Conservation (phyloP, 2,113 vertebrate species). For the Peromyscus californicus region DNA sequence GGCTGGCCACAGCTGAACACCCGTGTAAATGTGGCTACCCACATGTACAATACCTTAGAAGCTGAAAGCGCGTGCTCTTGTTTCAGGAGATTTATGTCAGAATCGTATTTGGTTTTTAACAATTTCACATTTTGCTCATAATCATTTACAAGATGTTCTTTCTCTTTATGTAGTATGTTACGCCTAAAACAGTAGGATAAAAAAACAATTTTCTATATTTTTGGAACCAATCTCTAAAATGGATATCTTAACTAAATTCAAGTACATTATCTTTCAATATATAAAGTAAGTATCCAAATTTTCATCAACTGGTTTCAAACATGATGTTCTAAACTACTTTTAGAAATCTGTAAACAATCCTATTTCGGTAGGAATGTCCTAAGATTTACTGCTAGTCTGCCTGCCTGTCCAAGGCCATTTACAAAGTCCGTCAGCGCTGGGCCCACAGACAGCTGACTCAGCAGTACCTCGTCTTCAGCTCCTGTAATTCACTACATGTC, state of each 20-base stretch:
- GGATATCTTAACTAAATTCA: constrained; percentile 42
- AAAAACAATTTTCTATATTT: constrained; percentile 59
- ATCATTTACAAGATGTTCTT: constrained; percentile 86
- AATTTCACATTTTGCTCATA: constrained; percentile 89
- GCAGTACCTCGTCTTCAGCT: constrained; percentile 91
- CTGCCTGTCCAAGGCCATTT: not conserved
- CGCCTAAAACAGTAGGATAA: constrained; percentile 84
- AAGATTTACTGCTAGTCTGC: not conserved
- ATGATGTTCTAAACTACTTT: not conserved
- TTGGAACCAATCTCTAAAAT: constrained; percentile 13
- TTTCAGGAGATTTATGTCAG: constrained; percentile 90
- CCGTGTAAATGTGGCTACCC: rapidly evolving
- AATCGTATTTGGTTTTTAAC: constrained; percentile 90
- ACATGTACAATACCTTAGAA: constrained; percentile 90
- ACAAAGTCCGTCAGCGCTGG: not conserved
- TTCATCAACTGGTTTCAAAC: constrained; percentile 30
- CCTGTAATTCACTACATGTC: constrained; percentile 91
- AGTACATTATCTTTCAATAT: constrained; percentile 25
- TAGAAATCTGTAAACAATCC: not conserved
- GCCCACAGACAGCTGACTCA: not conserved
- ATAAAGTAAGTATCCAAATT: constrained; percentile 14
- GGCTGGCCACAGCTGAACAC: not conserved
- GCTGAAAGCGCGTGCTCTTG: constrained; percentile 92
- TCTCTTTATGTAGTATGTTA: constrained; percentile 90
- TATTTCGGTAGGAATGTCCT: not conserved